phyloP scores from a whole-genome alignment of 53 echinoderm and acorn worm species.

The Stichopus horrens region DNA sequence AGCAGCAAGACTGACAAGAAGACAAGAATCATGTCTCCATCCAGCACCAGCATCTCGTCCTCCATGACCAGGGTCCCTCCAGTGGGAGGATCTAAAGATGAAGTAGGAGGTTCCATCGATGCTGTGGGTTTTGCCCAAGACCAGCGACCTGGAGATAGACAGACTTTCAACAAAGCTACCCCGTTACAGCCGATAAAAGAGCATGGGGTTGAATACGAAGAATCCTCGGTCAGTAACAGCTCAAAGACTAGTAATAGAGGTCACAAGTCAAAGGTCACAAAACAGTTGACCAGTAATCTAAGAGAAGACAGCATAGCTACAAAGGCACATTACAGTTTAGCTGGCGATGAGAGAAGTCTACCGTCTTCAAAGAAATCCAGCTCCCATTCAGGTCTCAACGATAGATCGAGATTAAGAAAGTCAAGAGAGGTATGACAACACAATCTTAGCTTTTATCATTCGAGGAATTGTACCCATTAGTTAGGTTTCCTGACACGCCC shows the following conservation, averaged over 20 bases:
- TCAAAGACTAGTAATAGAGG: not conserved
- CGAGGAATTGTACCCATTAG: too few relatives aligned
- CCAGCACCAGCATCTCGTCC: not conserved
- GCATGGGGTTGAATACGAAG: not conserved
- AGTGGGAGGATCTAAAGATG: constrained; percentile 44
- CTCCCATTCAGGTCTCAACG: not conserved
- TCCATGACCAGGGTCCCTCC: not conserved
- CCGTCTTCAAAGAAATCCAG: not conserved
- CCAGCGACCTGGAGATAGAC: not conserved
- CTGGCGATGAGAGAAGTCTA: not conserved
- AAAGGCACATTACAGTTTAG: not conserved
- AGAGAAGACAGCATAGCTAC: not conserved
- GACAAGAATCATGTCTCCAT: constrained; percentile 19
- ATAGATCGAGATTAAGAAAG: constrained; percentile 28
- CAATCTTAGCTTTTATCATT: too few relatives aligned
- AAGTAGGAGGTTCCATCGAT: constrained; percentile 51
- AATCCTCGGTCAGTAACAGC: not conserved
- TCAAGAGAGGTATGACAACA: constrained; percentile 23
- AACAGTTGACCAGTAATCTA: not conserved
- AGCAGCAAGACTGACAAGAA: not conserved
- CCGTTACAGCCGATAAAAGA: constrained; percentile 20
- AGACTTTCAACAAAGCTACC: not conserved
- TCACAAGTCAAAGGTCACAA: not conserved
- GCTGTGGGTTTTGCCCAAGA: constrained; percentile 59
- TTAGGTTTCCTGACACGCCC: too few relatives aligned